phyloP scores from a whole-genome alignment of 1,140 invertebrate species.

The Caenorhabditis inopinata region DNA sequence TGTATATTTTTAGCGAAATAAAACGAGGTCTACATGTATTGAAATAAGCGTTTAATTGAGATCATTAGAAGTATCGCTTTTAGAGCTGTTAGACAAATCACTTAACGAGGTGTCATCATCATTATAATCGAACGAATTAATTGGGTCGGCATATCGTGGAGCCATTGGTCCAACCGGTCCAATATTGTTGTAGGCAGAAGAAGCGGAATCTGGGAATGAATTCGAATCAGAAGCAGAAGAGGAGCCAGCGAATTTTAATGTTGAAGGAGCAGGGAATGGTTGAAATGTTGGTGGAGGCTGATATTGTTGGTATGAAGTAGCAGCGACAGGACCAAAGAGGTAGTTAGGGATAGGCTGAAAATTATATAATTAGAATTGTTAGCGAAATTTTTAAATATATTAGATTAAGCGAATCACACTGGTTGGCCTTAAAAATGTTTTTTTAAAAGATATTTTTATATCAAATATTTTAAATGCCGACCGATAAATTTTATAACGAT shows the following conservation, averaged over 20 bases:
- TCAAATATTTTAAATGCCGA: too few species aligned
- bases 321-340: background rate
- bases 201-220: background rate
- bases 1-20: too few species aligned
- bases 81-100: background rate
- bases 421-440: too few species aligned
- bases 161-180: background rate
- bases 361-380: too few species aligned
- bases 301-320: background rate
- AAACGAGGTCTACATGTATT: too few species aligned
- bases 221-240: background rate
- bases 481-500: too few species aligned
- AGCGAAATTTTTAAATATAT: too few species aligned
- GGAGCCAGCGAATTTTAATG: too few species aligned
- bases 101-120: background rate
- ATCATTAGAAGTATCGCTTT: constrained; percentile 19
- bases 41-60: background rate
- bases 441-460: too few species aligned
- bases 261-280: background rate
- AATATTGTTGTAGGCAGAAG: background rate
- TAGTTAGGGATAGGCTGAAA: background rate
- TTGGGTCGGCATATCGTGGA: background rate
- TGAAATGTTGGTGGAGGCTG: too few species aligned
- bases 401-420: background rate
- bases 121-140: background rate